Conservation (phyloP, 2,888 invertebrate species). For the Apeira syringaria region DNA sequence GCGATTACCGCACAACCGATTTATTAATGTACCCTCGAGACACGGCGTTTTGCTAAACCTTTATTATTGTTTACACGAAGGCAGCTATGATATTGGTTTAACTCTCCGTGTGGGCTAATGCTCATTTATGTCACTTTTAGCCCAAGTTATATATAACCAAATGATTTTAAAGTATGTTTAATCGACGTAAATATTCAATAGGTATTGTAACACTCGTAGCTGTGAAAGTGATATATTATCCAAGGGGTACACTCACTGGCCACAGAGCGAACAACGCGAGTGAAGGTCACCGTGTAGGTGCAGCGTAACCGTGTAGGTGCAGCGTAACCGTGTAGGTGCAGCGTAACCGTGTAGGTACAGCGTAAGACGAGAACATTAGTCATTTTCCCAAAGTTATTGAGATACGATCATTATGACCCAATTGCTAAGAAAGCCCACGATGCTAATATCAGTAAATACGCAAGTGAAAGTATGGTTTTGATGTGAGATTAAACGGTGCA, state of each 20-base stretch:
- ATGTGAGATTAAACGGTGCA: slow-evolving; percentile 32
- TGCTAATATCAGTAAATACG: slow-evolving; percentile 23
- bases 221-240: no score
- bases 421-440: slow-evolving; percentile 20
- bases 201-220: no score
- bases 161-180: background rate
- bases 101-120: no score
- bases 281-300: no score
- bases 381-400: background rate
- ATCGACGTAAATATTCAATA: no score
- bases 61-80: background rate
- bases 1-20: slow-evolving; percentile 3
- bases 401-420: slow-evolving; percentile 5
- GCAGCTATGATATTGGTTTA: background rate
- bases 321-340: no score
- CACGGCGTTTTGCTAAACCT: slow-evolving; percentile 3
- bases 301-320: no score
- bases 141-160: background rate
- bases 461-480: slow-evolving; percentile 34
- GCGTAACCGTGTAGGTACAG: no score
- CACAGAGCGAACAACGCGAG: no score
- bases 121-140: slow-evolving; percentile 4
- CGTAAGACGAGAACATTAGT: no score
- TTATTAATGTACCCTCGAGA: slow-evolving; percentile 7
- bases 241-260: no score